Conservation (phyloP, 2,888 invertebrate species). For the Macrophya alboannulata region DNA sequence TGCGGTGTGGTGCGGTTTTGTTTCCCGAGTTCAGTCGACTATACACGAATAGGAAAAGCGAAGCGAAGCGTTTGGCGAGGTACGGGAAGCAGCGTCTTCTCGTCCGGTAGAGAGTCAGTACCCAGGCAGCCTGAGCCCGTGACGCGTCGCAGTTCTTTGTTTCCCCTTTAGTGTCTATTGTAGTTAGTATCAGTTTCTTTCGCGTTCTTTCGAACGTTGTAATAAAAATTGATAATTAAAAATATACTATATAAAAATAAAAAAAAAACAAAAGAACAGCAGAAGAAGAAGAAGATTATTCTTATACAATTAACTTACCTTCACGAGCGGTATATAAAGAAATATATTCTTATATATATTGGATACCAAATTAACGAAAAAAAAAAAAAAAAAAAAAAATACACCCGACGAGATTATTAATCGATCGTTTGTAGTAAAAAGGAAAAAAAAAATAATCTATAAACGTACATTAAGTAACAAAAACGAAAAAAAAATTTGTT, state of each 20-base stretch:
- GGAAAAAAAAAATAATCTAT: neutral
- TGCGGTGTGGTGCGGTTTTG: neutral
- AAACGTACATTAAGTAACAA: neutral
- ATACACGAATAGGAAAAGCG: slow-evolving; percentile 48
- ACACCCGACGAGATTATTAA: neutral
- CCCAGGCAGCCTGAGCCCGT: slow-evolving; percentile 76
- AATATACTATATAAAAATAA: slow-evolving; percentile 42
- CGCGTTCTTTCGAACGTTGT: slow-evolving; percentile 25
- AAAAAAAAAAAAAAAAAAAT: no score
- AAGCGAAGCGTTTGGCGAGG: slow-evolving; percentile 52
- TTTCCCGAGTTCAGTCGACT: slow-evolving; percentile 58
- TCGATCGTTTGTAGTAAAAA: neutral
- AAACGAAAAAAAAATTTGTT: neutral
- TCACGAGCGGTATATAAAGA: neutral
- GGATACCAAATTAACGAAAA: neutral
- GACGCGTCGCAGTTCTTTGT: slow-evolving; percentile 73
- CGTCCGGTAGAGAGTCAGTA: slow-evolving; percentile 63
- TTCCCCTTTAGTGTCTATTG: slow-evolving; percentile 74
- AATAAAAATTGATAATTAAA: no score
- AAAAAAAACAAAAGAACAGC: neutral
- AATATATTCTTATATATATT: neutral
- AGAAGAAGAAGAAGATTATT: neutral
- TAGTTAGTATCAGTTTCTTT: slow-evolving; percentile 60
- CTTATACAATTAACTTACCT: neutral
- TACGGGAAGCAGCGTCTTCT: slow-evolving; percentile 13